Percentiles rank a stretch among this genome's conserved stretches.
Evolutionary conservation across 1,140 invertebrate species (phyloP).

Genomic region (Drosophila punjabiensis): DNA sequence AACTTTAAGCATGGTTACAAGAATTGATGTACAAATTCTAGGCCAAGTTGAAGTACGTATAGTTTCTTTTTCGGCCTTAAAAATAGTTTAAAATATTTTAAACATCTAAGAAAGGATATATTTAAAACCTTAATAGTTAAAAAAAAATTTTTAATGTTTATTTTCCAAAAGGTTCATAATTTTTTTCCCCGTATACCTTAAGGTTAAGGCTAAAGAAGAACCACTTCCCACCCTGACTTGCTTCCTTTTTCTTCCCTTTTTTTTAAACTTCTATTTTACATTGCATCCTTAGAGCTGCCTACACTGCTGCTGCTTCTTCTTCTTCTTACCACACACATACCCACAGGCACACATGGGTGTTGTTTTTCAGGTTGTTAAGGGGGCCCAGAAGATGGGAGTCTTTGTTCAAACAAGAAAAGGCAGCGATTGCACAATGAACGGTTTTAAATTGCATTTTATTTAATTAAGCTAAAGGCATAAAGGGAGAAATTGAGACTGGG

Average conservation of each 20-base stretch:
- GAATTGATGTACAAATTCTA: too few species aligned
- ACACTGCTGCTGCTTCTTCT: constrained; percentile 13
- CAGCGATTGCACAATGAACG: constrained; percentile 63
- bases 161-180: too few species aligned
- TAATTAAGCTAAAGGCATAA: constrained; percentile 69
- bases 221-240: constrained; percentile 11
- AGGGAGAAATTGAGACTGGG: constrained; percentile 33
- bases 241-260: constrained; percentile 1
- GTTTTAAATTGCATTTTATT: constrained; percentile 76
- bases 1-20: too few species aligned
- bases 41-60: too few species aligned
- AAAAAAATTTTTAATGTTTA: too few species aligned
- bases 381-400: constrained; percentile 13
- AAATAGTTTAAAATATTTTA: too few species aligned
- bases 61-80: too few species aligned
- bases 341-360: constrained; percentile 50
- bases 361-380: constrained; percentile 64
- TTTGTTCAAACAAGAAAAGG: constrained; percentile 35
- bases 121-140: too few species aligned
- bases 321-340: constrained; percentile 14
- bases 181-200: too few species aligned
- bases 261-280: constrained; percentile 20
- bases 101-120: too few species aligned
- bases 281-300: constrained; percentile 68
- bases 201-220: constrained; percentile 47